phyloP scores from a whole-genome alignment of 2,113 vertebrate genomes.

The Mesocricetus auratus region DNA sequence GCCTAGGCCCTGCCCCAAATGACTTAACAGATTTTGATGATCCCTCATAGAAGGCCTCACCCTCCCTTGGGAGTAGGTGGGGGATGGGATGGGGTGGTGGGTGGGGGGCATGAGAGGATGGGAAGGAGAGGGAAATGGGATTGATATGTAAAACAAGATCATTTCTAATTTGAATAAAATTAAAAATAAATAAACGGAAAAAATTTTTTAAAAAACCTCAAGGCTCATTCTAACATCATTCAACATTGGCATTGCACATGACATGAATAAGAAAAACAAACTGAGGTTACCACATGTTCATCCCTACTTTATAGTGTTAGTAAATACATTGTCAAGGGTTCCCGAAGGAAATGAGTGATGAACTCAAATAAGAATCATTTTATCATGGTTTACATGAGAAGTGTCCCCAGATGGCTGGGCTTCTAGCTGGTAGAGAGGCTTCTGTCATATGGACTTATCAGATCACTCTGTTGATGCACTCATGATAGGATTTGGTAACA shows the following conservation, averaged over 20 bases:
- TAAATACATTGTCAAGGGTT: not conserved
- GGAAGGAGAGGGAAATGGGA: too few species aligned
- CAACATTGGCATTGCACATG: not conserved
- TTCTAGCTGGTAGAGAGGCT: not conserved
- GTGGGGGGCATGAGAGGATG: too few species aligned
- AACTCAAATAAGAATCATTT: not conserved
- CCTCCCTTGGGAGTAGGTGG: too few species aligned
- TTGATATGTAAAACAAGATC: too few species aligned
- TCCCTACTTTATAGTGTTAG: not conserved
- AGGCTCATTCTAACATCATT: not conserved
- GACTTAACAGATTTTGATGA: too few species aligned
- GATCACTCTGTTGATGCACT: not conserved
- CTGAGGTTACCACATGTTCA: not conserved
- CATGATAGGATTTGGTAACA: not conserved
- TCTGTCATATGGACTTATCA: not conserved
- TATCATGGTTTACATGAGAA: not conserved
- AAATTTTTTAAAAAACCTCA: too few species aligned
- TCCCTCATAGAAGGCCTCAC: too few species aligned
- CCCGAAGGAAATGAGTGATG: not conserved
- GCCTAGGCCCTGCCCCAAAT: too few species aligned
- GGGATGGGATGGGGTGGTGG: too few species aligned
- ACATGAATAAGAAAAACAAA: not conserved
- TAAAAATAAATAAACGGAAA: too few species aligned
- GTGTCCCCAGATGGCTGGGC: not conserved
- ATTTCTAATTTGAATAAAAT: too few species aligned